Conservation (phyloP, 2,113 vertebrate species). For the Xenopus borealis region DNA sequence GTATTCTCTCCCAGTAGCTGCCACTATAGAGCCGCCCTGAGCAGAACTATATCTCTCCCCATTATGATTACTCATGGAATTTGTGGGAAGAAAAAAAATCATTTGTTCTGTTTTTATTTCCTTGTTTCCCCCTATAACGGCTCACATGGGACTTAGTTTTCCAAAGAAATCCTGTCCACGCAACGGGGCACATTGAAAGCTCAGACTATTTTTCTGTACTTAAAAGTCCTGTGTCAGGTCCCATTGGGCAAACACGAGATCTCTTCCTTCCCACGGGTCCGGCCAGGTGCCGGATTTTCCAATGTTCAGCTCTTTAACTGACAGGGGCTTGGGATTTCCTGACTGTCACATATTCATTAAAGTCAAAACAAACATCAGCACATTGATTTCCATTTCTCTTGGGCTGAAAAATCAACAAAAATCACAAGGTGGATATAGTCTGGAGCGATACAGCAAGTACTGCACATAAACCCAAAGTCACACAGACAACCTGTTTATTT, state of each 20-base stretch:
- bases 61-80: background rate
- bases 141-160: background rate
- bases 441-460: background rate
- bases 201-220: background rate
- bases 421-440: background rate
- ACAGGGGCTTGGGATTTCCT: background rate
- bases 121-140: background rate
- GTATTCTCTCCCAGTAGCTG: too few species aligned
- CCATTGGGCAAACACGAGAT: too few species aligned
- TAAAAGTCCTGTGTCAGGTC: background rate
- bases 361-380: background rate
- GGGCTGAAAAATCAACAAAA: background rate
- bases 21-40: too few species aligned
- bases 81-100: background rate
- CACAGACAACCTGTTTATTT: too few species aligned
- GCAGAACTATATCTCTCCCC: too few species aligned
- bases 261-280: too few species aligned
- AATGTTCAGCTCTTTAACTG: too few species aligned
- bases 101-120: background rate
- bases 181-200: background rate
- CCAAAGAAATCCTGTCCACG: slow-evolving; percentile 1
- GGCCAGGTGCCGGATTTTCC: too few species aligned
- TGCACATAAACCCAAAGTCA: too few species aligned
- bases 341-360: background rate
- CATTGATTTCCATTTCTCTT: background rate